Evolutionary conservation across 2,113 vertebrate species (phyloP).

Genomic region (Gila orcuttii): DNA sequence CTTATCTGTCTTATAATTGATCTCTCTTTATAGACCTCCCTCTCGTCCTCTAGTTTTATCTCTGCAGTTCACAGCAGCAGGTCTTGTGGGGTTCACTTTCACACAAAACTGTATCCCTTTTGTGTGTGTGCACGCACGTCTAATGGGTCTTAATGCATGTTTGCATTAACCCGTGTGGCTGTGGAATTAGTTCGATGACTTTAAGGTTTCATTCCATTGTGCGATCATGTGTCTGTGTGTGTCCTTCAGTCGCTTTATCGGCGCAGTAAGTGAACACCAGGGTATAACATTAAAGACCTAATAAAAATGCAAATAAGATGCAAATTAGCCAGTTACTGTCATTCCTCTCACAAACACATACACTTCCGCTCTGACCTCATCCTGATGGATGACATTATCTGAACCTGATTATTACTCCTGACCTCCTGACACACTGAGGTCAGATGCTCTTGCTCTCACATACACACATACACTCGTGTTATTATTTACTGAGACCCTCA

Average conservation of each 20-base stretch:
- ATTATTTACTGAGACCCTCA: slow-evolving; percentile 27
- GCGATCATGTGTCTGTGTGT: slow-evolving; percentile 1
- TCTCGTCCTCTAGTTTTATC: neutral
- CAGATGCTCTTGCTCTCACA: neutral
- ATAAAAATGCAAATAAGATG: slow-evolving; percentile 48
- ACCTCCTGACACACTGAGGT: slow-evolving; percentile 23
- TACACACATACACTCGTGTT: neutral
- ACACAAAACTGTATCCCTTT: slow-evolving; percentile 17
- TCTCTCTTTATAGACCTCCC: slow-evolving; percentile 24
- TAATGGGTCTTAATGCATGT: slow-evolving; percentile 30
- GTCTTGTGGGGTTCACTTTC: slow-evolving; percentile 41
- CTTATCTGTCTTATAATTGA: slow-evolving; percentile 10
- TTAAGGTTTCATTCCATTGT: slow-evolving; percentile 1
- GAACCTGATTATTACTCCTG: slow-evolving; percentile 14
- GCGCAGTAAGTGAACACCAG: slow-evolving; percentile 3
- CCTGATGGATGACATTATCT: slow-evolving; percentile 35
- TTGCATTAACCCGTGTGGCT: slow-evolving; percentile 13
- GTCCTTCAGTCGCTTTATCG: slow-evolving; percentile 33
- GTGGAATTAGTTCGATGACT: neutral
- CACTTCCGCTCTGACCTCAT: neutral
- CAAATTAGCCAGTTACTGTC: slow-evolving; percentile 31
- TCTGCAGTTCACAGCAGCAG: slow-evolving; percentile 35
- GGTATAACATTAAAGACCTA: slow-evolving; percentile 14
- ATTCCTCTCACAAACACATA: slow-evolving; percentile 18
- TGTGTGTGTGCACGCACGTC: slow-evolving; percentile 6